phyloP scores from a whole-genome alignment of 2,797 vertebrate species.

The Cynodonichthys magdalenae region DNA sequence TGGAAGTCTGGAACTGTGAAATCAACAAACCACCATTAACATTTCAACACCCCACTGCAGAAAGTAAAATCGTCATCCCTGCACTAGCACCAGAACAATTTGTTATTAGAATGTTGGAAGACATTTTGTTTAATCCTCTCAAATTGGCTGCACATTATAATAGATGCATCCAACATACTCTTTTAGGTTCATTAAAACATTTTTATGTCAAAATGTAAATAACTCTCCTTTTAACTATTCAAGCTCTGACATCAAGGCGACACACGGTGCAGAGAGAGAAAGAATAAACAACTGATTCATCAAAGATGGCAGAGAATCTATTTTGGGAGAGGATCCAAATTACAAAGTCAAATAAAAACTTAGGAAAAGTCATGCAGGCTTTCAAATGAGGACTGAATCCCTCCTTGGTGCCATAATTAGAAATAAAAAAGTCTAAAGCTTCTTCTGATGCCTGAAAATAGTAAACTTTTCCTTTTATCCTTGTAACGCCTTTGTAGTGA shows the following conservation, averaged over 20 bases:
- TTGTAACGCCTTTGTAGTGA: slow-evolving; percentile 1
- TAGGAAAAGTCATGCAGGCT: slow-evolving; percentile 32
- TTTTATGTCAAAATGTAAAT: slow-evolving; percentile 42
- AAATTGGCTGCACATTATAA: slow-evolving; percentile 3
- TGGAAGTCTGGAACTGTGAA: slow-evolving; percentile 96
- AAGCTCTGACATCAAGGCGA: slow-evolving; percentile 31
- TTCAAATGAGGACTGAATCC: slow-evolving; percentile 10
- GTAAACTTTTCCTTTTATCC: slow-evolving; percentile 6
- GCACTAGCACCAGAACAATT: not conserved
- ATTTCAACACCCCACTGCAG: slow-evolving; percentile 4
- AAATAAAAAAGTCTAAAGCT: slow-evolving; percentile 20
- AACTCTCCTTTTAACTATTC: slow-evolving; percentile 11
- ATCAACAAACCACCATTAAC: slow-evolving; percentile 38
- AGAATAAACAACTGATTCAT: slow-evolving; percentile 45
- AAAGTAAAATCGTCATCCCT: not conserved
- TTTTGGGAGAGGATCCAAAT: slow-evolving; percentile 51
- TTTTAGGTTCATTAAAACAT: slow-evolving; percentile 9
- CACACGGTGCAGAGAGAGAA: slow-evolving; percentile 23
- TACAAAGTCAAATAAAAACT: slow-evolving; percentile 45
- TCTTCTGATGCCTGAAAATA: slow-evolving; percentile 40
- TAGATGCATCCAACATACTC: not conserved
- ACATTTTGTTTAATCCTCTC: slow-evolving; percentile 4
- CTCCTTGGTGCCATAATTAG: slow-evolving; percentile 45
- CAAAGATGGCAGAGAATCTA: slow-evolving; percentile 48
- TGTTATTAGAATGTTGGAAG: not conserved